A percentile compares a stretch with the other conserved stretches of the same genome.
These are phyloP conservation scores for Perithous albicinctus DNA, from an alignment of 2,888 invertebrate species.

Conservation along the genomic window DNA sequence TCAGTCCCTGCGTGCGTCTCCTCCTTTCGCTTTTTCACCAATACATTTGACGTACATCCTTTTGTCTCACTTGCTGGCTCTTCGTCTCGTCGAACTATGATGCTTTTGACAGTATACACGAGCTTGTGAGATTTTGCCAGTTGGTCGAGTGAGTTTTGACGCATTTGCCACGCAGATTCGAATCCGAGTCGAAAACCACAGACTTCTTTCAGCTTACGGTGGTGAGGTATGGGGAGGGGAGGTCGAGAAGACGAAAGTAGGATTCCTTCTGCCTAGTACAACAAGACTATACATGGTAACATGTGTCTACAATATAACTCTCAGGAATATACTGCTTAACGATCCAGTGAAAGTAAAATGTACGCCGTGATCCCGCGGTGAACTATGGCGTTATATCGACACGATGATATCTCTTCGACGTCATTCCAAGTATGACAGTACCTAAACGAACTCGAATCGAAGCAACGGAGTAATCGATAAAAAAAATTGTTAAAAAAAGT, in stretches of 20 bases:
- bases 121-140: slow-evolving; percentile 21
- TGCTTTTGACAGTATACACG: neutral
- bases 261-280: slow-evolving; percentile 18
- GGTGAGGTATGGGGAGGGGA: slow-evolving; percentile 14
- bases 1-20: slow-evolving; percentile 64
- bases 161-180: slow-evolving; percentile 17
- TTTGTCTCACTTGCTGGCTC: slow-evolving; percentile 31
- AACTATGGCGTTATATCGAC: slow-evolving; percentile 23
- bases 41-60: slow-evolving; percentile 29
- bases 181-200: slow-evolving; percentile 53
- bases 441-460: slow-evolving; percentile 27
- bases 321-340: slow-evolving; percentile 29
- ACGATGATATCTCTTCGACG: slow-evolving; percentile 47
- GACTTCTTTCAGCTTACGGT: slow-evolving; percentile 22
- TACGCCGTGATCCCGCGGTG: slow-evolving; percentile 51
- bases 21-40: slow-evolving; percentile 59
- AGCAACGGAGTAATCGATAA: slow-evolving; percentile 29
- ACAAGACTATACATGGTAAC: neutral
- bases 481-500: slow-evolving; percentile 1
- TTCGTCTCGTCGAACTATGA: slow-evolving; percentile 31
- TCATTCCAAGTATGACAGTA: slow-evolving; percentile 51
- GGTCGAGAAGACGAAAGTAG: neutral
- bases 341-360: slow-evolving; percentile 63
- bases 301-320: slow-evolving; percentile 23
- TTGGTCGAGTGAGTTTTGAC: neutral